Evolutionary conservation across 2,113 vertebrate genomes (phyloP), one percentile per base, ranked within the genome.

Genomic region (Euleptes europaea): DNA sequence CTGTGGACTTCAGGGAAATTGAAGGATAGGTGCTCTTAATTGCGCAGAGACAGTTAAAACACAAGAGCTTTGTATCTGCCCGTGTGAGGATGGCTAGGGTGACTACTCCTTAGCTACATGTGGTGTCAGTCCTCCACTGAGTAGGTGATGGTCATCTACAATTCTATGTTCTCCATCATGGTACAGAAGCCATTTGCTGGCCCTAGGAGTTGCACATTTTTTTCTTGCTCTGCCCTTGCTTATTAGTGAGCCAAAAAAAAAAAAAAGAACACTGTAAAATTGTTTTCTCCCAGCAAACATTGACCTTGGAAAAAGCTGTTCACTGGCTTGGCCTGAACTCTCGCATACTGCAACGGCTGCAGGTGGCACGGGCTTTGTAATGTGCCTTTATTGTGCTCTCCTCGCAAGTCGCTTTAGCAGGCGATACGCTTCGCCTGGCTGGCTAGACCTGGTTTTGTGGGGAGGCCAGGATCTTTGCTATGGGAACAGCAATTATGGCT

Each of bases 401-500:
- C 6, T 28, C 54, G 31, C 11, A 3, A 86, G 84, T 81, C 72
- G 90, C 85, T 79, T 80, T 88, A 35, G 86, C 90, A 89, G 90
- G 73, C 86, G 86, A 84, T 89, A 60, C 40, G 54, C 75, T 84
- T 51, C 15, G 86, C 38, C 87, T 84, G 89, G 73, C 87, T 92
- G 83, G 87, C 87, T 86, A 90, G 91, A 80, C 90, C 85, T 93
- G 90, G 92, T 94, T 70, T 91, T 92, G 92, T 91, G 88, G 87
- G 80, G 78, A 83, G 57, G 92, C 90, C 91, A 88, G 86, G 88
- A 92, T 88, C 83, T 93, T 93, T 94, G 93, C 94, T 91, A 92
- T 95, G 94, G 94, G 92, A 94, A 92, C 90, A 80, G 88, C 66
- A 84, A 91, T 95, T 93, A 94, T 87, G 88, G 90, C 90, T 92